A percentile compares a stretch with the other conserved stretches of the same genome.
Evolutionary conservation across 2,888 invertebrate genomes (phyloP).

Genomic region (Ceramica pisi): DNA sequence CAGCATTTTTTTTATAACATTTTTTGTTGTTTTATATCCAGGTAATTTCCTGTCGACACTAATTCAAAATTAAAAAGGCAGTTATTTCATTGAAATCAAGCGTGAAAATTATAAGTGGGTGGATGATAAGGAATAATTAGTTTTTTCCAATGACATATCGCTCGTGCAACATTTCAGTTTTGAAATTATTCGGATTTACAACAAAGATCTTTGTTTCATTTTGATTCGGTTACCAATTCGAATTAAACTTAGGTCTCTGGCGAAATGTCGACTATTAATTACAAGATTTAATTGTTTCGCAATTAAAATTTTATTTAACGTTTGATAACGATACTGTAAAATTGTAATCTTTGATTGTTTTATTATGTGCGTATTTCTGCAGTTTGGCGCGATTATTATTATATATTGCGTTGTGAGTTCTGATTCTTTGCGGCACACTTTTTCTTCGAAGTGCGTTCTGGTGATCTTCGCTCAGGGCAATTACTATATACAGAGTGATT

Average conservation of each 20-base stretch:
- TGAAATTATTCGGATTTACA: constrained; percentile 19
- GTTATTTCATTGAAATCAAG: constrained; percentile 55
- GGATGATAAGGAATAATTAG: constrained; percentile 65
- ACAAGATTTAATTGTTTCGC: constrained; percentile 18
- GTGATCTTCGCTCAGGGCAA: neutral
- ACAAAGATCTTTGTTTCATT: neutral
- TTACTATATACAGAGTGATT: neutral
- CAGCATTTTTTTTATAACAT: constrained; percentile 67
- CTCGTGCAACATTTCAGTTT: constrained; percentile 13
- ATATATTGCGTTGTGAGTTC: neutral
- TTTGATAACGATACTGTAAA: too few species aligned
- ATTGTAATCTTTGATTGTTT: constrained; percentile 10
- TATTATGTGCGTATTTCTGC: neutral
- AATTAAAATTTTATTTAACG: too few species aligned
- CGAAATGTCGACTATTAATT: neutral
- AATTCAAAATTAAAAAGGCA: constrained; percentile 43
- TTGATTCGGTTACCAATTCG: neutral
- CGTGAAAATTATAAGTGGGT: constrained; percentile 63
- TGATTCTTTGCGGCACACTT: neutral
- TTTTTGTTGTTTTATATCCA: constrained; percentile 33
- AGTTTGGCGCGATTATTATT: neutral
- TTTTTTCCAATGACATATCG: constrained; percentile 41
- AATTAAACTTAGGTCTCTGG: neutral
- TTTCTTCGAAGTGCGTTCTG: neutral
- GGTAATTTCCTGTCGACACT: constrained; percentile 39